Evolutionary conservation across 1,140 invertebrate species (phyloP), one percentile per base, ranked within the genome.

Genomic region (Eumeta japonica): DNA sequence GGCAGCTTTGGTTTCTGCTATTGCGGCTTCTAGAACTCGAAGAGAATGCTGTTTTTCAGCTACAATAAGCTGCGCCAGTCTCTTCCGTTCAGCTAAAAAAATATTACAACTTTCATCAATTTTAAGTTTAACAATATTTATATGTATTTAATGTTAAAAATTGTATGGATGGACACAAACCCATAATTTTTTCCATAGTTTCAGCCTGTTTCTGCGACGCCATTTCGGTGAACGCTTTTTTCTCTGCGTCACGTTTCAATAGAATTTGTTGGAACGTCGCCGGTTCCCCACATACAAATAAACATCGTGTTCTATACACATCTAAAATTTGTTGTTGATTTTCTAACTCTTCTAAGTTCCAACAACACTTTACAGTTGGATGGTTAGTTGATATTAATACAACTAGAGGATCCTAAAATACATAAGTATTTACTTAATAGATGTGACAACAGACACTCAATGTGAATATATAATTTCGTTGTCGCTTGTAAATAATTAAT

Each of bases 301-400:
- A 48, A 31, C 72, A 77, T 13, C 71, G 48, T 1, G 70, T 75
- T 15, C 72, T 44, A 38, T 81, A 82, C 11, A 77, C 66, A 17
- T 76, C 65, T 15, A 78, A 73, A 16, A 77, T 56, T 35, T 65
- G 59, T 17, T 77, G 67, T 33, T 81, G 79, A 0, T 77, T 63
- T n/a, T 67, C 62, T 2, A 81, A 46, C 48, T 79, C 75, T 10
- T 59, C 52, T 13, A 79, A 76, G n/a, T 48, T 79, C 1, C 79
- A 52, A 49, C 81, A 82, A 46, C 80, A 80, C 39, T 62, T 70
- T 0, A 83, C 62, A 4, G 65, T 56, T 1, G 81, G 80, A 46
- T 81, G 77, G 35, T 64, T 70, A 3, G 71, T 70, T 5, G 72
- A 61, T 38, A 80, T 79, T 0, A 81, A 50, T 12, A 71, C 48